phyloP scores from a whole-genome alignment of 64 coral and sea anemone genomes.

The Montipora cactus region DNA sequence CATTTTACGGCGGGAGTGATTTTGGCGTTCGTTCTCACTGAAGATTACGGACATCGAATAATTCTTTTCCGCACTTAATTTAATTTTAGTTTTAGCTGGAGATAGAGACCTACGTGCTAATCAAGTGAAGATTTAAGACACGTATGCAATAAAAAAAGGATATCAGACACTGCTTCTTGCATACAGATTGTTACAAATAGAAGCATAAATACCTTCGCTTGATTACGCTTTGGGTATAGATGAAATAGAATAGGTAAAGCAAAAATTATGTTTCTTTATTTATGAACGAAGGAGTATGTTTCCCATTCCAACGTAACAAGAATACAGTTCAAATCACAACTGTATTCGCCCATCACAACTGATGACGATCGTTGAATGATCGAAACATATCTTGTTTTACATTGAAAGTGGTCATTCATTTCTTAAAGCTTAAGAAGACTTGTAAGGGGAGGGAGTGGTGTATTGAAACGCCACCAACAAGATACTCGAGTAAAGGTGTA shows the following conservation, averaged over 20 bases:
- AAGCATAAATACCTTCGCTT: not conserved
- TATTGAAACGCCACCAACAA: conserved; percentile 29
- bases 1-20: not conserved
- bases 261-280: not conserved
- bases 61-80: not conserved
- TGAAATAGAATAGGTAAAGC: not conserved
- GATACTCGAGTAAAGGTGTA: conserved; percentile 22
- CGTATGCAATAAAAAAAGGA: not conserved
- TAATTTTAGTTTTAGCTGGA: not conserved
- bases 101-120: not conserved
- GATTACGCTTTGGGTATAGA: not conserved
- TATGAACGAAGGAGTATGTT: not conserved
- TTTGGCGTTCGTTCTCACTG: not conserved
- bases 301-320: not conserved
- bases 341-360: too few relatives aligned
- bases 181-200: not conserved
- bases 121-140: not conserved
- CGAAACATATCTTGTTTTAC: too few relatives aligned
- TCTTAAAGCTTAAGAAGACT: not conserved
- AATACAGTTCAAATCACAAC: not conserved
- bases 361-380: too few relatives aligned
- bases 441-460: not conserved
- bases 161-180: not conserved
- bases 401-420: too few relatives aligned
- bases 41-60: not conserved